Evolutionary conservation across 2,797 vertebrate genomes (phyloP).

Genomic region (Rhabdophis nuchalis): DNA sequence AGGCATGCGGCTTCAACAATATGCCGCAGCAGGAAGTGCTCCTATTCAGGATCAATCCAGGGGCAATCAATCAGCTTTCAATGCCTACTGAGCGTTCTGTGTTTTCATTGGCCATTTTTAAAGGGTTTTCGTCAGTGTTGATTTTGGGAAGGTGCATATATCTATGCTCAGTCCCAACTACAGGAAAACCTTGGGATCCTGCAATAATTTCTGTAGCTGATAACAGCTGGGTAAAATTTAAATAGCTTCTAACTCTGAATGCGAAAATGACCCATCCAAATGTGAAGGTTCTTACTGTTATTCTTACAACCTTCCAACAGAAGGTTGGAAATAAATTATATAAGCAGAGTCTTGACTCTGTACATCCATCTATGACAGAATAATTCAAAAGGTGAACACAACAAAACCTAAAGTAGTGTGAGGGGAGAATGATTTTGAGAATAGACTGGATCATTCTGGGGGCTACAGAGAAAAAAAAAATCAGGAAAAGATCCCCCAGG

Average conservation of each 20-base stretch:
- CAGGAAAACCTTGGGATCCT: neutral
- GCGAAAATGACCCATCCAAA: neutral
- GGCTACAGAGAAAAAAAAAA: neutral
- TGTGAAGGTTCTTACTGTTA: neutral
- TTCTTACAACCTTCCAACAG: neutral
- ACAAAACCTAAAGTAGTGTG: neutral
- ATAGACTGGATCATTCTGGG: neutral
- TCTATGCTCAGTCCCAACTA: neutral
- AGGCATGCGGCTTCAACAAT: neutral
- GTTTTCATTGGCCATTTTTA: neutral
- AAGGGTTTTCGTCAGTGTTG: neutral
- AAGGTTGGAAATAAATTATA: neutral
- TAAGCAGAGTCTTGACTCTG: neutral
- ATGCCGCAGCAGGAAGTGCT: neutral
- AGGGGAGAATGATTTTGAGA: neutral
- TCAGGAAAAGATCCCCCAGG: neutral
- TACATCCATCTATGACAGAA: neutral
- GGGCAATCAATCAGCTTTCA: neutral
- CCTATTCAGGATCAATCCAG: neutral
- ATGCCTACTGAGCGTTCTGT: neutral
- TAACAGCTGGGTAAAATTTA: neutral
- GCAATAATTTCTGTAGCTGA: neutral
- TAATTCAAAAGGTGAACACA: neutral
- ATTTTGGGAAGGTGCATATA: neutral
- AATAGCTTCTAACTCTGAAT: neutral